These are phyloP conservation scores for Myrmecobius fasciatus DNA, from an alignment of 2,113 vertebrate species.

Conservation along the genomic window DNA sequence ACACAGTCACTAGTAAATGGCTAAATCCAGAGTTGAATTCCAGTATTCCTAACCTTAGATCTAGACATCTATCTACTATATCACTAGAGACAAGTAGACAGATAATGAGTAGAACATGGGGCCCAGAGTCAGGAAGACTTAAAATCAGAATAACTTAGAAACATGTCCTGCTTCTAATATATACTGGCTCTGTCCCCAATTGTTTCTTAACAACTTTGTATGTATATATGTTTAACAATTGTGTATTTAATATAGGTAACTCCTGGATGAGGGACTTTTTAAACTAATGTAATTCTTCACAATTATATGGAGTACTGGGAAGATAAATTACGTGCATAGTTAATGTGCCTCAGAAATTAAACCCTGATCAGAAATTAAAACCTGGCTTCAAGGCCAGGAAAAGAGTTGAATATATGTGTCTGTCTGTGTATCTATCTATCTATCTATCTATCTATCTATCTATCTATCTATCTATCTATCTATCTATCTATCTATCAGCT, in stretches of 20 bases:
- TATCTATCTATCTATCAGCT: too few species aligned
- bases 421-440: too few species aligned
- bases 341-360: background rate
- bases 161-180: background rate
- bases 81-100: background rate
- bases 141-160: background rate
- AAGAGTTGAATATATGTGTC: background rate
- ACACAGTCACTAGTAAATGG: too few species aligned
- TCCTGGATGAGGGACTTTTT: background rate
- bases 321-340: background rate
- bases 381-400: background rate
- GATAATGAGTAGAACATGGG: too few species aligned
- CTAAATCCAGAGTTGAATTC: too few species aligned
- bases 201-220: background rate
- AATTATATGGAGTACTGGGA: background rate
- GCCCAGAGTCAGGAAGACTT: background rate
- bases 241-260: background rate
- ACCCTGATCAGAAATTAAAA: background rate
- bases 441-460: too few species aligned
- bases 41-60: too few species aligned
- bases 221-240: background rate
- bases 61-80: too few species aligned
- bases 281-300: background rate
- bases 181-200: rapidly evolving
- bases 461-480: too few species aligned